Base-by-base conservation (phyloP, 92 coral and sea anemone species). In the Palythoa grandis region DNA sequence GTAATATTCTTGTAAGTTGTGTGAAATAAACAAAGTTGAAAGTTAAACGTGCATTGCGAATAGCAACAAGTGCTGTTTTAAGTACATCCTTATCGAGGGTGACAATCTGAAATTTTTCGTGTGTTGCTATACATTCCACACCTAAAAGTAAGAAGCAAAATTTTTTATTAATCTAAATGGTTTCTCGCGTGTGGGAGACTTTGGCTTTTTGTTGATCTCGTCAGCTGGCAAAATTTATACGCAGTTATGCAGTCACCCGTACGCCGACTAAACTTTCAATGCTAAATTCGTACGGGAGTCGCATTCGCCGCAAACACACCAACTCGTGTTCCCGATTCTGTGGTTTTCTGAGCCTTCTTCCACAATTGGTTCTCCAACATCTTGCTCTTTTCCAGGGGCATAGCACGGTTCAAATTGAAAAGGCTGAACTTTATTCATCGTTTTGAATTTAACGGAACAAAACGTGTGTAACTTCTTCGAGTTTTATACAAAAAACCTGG, bases 231-330 rank as follows among this genome's bases (percentile, higher is more conserved):
- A 63, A 63, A 17, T 17, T 63, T 63, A 60, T 16, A 60, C n/a
- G n/a, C 16, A 60, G 54, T 52, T 52, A 52, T 6, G 54, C 54
- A 52, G 54, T 54, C 10, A 63, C 16, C 70, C 25, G 70, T 63
- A 63, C 70, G 70, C 70, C 25, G 25, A 63, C 70, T 63, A n/a
- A n/a, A n/a, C n/a, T 63, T 63, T 24, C 25, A 16, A 16, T 63
- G 70, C 70, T 63, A n/a, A n/a, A 63, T 63, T 63, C 16, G 8
- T 63, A 63, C 70, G 70, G 70, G 70, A 63, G 70, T 63, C 70
- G 17, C 74, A 70, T 25, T 25, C 43, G 7, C 48, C n/a, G 11
- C 74, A 29, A 70, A 35, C 74, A 70, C 50, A 70, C 74, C 74
- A 70, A 37, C 48, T 70, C 19, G 16, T 70, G n/a, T 70, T 70